Evolutionary conservation across 2,888 invertebrate species (phyloP).

Genomic region (Rutpela maculata): DNA sequence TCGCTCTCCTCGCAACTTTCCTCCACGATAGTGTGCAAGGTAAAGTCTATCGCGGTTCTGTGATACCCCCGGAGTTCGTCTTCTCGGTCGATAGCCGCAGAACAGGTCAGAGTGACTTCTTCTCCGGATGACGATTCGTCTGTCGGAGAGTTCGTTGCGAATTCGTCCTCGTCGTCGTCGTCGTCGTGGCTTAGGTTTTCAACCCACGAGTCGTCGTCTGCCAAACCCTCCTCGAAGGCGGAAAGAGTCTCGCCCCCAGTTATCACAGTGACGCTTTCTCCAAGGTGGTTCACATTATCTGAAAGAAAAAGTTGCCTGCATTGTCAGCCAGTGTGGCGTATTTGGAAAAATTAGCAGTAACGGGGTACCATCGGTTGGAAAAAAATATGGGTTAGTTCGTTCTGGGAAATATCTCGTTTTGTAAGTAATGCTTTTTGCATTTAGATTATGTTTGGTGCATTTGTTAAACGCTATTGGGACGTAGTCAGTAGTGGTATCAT

Average conservation of each 20-base stretch:
- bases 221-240: slow-evolving; percentile 89
- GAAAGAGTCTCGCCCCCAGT: slow-evolving; percentile 83
- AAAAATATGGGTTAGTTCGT: too few relatives aligned
- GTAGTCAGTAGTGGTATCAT: too few relatives aligned
- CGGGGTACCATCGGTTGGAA: not conserved
- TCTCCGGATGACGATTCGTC: slow-evolving; percentile 82
- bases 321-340: not conserved
- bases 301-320: slow-evolving; percentile 55
- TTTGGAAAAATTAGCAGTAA: not conserved
- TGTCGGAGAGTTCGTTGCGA: slow-evolving; percentile 78
- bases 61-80: slow-evolving; percentile 90
- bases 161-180: slow-evolving; percentile 76
- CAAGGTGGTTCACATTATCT: slow-evolving; percentile 63
- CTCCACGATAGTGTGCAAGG: slow-evolving; percentile 93
- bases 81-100: slow-evolving; percentile 81
- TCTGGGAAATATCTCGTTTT: too few relatives aligned
- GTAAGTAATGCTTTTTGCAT: too few relatives aligned
- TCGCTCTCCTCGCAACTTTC: slow-evolving; percentile 97
- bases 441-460: too few relatives aligned
- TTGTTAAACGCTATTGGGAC: too few relatives aligned
- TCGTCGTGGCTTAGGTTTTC: slow-evolving; percentile 88
- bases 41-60: slow-evolving; percentile 89
- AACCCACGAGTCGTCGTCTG: slow-evolving; percentile 94
- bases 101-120: slow-evolving; percentile 77
- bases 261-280: slow-evolving; percentile 81